Percentiles rank a stretch among this genome's conserved stretches.
phyloP scores from a whole-genome alignment of 2,113 vertebrate genomes.

The Turnix velox region DNA sequence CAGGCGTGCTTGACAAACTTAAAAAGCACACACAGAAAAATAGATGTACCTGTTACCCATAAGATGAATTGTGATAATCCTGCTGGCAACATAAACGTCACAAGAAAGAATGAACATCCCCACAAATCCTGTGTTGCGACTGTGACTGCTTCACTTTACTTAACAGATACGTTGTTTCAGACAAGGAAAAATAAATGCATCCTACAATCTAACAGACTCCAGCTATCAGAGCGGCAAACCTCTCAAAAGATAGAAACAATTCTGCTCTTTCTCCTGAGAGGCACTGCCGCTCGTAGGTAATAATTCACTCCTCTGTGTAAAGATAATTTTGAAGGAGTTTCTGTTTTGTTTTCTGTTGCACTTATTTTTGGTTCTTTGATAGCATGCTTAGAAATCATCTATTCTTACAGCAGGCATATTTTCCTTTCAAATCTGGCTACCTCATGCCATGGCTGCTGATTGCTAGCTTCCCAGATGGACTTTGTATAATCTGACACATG shows the following conservation, averaged over 20 bases:
- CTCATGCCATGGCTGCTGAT: not conserved
- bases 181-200: not conserved
- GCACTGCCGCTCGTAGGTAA: not conserved
- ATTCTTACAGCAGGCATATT: not conserved
- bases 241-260: not conserved
- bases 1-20: not conserved
- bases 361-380: not conserved
- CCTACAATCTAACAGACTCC: not conserved
- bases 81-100: not conserved
- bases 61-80: not conserved
- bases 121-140: not conserved
- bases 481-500: not conserved
- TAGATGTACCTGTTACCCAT: not conserved
- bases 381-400: not conserved
- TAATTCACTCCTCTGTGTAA: not conserved
- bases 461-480: constrained; percentile 24
- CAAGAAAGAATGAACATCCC: not conserved
- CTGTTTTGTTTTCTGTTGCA: not conserved
- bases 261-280: not conserved
- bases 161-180: not conserved
- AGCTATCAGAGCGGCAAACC: not conserved
- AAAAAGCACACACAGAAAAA: not conserved
- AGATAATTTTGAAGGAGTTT: not conserved
- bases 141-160: not conserved
- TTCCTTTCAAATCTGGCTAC: not conserved